Base-by-base conservation (phyloP, 2,888 invertebrate genomes). In the Stenodera caucasica region DNA sequence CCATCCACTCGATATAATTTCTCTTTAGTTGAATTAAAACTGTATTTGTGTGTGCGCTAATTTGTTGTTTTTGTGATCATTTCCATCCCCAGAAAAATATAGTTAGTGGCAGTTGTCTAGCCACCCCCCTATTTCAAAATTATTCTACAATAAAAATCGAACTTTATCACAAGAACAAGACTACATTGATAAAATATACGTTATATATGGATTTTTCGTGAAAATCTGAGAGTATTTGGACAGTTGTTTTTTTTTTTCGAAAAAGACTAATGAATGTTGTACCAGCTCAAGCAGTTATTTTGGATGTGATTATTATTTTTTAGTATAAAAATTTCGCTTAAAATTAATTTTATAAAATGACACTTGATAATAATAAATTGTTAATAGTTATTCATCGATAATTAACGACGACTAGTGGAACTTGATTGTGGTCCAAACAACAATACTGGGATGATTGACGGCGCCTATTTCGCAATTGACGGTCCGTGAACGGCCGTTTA, bases 401-500 rank as follows among this genome's bases (percentile, higher is more conserved):
- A 49, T 49, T 53, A 57, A 60, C 37, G 64, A 35, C 64, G 57
- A 61, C 80, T 82, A 85, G 74, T 84, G 85, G 65, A 84, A 82
- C 67, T 85, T 83, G 71, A 85, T 81, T 58, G 84, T 85, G 62
- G 88, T 86, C 88, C 88, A 89, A 55, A 88, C 86, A 56, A 86
- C 81, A 64, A 86, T 82, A 64, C 85, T 83, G 18, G 89, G 88
- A 77, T 88, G 87, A 50, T 84, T 82, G 54, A 90, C 82, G 51
- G 87, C 87, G 51, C 87, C 87, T 68, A 90, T 90, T 78, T 90
- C 88, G 80, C 91, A 91, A 79, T 90, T 89, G 61, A 90, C 87
- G 50, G 88, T 88, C 74, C 88, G 82, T 64, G 87, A 86, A 70
- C 86, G 85, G 9, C 89, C 90, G 75, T 90, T 89, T 62, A 90